These are phyloP conservation scores for Syngnathus acus DNA, from an alignment of 2,797 vertebrate genomes.

Conservation along the genomic window DNA sequence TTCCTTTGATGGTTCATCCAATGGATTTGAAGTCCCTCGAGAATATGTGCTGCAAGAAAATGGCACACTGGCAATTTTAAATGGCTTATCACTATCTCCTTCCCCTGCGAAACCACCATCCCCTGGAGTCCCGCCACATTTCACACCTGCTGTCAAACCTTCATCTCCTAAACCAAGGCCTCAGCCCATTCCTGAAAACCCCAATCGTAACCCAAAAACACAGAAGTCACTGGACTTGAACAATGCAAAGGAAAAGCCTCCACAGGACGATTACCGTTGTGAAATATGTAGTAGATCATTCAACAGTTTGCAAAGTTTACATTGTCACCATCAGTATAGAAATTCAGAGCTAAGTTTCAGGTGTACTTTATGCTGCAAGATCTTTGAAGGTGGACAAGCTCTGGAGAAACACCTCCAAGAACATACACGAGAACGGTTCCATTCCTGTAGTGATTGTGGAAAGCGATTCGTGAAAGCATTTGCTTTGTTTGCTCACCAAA, in stretches of 20 bases:
- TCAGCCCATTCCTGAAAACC: slow-evolving; percentile 16
- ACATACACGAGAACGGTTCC: slow-evolving; percentile 67
- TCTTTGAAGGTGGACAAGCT: slow-evolving; percentile 61
- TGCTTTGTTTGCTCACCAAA: slow-evolving; percentile 64
- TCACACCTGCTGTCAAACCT: slow-evolving; percentile 27
- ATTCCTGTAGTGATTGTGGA: slow-evolving; percentile 70
- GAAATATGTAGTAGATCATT: slow-evolving; percentile 72
- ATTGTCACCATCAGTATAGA: slow-evolving; percentile 71
- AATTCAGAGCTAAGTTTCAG: slow-evolving; percentile 70
- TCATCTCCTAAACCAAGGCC: slow-evolving; percentile 31
- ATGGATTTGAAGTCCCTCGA: slow-evolving; percentile 67
- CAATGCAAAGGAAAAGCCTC: slow-evolving; percentile 41
- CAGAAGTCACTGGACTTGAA: slow-evolving; percentile 36
- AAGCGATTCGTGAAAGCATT: slow-evolving; percentile 71
- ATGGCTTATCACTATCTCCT: slow-evolving; percentile 54
- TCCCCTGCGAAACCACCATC: slow-evolving; percentile 53
- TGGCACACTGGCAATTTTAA: slow-evolving; percentile 69
- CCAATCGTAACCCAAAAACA: slow-evolving; percentile 14
- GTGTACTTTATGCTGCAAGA: slow-evolving; percentile 75
- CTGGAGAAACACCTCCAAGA: slow-evolving; percentile 67
- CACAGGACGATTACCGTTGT: slow-evolving; percentile 54
- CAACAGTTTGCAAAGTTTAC: slow-evolving; percentile 64
- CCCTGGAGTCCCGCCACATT: slow-evolving; percentile 47
- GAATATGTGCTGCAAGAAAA: slow-evolving; percentile 79
- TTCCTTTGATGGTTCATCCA: slow-evolving; percentile 65